Conservation (phyloP, 2,797 vertebrate genomes). For the Selene dorsalis region DNA sequence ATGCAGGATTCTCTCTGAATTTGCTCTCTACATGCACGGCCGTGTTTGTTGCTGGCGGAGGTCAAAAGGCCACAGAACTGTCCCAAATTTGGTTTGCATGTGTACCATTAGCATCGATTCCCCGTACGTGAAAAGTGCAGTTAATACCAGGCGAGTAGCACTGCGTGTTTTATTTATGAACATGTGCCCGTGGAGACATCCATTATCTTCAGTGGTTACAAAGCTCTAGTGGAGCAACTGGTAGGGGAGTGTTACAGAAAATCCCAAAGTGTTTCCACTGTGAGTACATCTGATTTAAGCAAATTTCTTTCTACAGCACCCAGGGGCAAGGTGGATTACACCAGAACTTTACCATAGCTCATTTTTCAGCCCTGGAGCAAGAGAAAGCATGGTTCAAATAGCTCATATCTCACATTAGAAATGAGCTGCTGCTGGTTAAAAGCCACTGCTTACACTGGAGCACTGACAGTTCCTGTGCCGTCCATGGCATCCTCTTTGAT, state of each 20-base stretch:
- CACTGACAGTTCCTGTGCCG: constrained; percentile 39
- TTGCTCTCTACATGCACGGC: constrained; percentile 57
- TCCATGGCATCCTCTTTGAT: constrained; percentile 48
- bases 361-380: constrained; percentile 39
- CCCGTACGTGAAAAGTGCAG: constrained; percentile 55
- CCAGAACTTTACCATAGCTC: constrained; percentile 28
- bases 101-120: constrained; percentile 78
- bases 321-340: constrained; percentile 47
- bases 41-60: constrained; percentile 62
- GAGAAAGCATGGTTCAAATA: constrained; percentile 53
- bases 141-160: constrained; percentile 62
- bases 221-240: constrained; percentile 41
- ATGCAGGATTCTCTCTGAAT: constrained; percentile 49
- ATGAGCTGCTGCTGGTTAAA: constrained; percentile 59
- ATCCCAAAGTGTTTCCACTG: constrained; percentile 47
- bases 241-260: constrained; percentile 34
- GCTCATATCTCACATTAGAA: constrained; percentile 44
- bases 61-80: constrained; percentile 68
- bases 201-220: constrained; percentile 72
- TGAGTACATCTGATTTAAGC: constrained; percentile 57
- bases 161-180: constrained; percentile 83
- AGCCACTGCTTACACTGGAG: constrained; percentile 30
- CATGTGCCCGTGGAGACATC: constrained; percentile 67
- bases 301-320: constrained; percentile 45
- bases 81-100: constrained; percentile 63